These are phyloP conservation scores for Barbus barbus DNA, from an alignment of 2,113 vertebrate species.

Conservation along the genomic window DNA sequence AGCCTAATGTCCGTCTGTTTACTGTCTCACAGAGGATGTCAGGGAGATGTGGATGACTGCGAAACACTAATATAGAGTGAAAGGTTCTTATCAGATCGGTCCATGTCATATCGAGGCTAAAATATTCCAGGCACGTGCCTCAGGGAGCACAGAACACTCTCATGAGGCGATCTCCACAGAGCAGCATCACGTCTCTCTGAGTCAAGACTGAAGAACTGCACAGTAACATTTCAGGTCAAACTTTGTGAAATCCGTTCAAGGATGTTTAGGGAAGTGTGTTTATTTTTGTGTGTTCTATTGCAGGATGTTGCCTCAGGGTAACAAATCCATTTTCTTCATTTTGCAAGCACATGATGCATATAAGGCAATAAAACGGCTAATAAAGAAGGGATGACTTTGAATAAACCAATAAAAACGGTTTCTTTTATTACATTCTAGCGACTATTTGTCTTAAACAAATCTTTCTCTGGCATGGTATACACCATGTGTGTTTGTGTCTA, in stretches of 20 bases:
- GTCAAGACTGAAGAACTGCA: neutral
- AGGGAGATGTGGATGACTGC: neutral
- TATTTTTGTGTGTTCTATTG: constrained; percentile 4
- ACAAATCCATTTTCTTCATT: neutral
- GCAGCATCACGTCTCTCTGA: neutral
- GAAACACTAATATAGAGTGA: neutral
- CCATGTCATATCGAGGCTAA: neutral
- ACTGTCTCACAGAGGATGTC: constrained; percentile 8
- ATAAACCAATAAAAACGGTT: neutral
- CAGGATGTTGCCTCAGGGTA: constrained; percentile 22
- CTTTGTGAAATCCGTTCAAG: constrained; percentile 3
- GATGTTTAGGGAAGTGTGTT: neutral
- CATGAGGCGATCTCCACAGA: neutral
- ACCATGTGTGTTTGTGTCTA: neutral
- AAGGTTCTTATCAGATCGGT: constrained; percentile 31
- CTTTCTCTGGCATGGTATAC: neutral
- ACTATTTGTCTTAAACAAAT: neutral
- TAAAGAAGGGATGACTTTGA: constrained; percentile 7
- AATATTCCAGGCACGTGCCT: constrained; percentile 32
- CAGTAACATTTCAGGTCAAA: constrained; percentile 3
- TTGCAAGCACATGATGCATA: constrained; percentile 5
- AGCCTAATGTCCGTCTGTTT: neutral
- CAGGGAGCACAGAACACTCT: constrained; percentile 18
- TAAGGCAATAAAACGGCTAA: constrained; percentile 6
- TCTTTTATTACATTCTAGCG: too few species aligned